These are phyloP conservation scores for Thymelicus lineola DNA, from an alignment of 2,888 invertebrate genomes.

Conservation along the genomic window DNA sequence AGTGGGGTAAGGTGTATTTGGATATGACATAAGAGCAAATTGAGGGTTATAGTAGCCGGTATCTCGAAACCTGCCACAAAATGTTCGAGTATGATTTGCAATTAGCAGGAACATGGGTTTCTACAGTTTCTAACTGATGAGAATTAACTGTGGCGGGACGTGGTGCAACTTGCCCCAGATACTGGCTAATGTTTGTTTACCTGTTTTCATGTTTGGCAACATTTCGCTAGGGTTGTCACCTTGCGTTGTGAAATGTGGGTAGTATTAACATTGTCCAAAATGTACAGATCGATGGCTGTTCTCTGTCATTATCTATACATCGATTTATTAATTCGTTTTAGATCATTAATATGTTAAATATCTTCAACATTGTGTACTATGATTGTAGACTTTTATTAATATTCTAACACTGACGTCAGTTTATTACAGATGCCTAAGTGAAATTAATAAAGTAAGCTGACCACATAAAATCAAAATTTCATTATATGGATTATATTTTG, in stretches of 20 bases:
- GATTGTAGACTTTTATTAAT: too few species aligned
- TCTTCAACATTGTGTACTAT: too few species aligned
- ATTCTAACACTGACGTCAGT: too few species aligned
- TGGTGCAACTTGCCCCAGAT: conserved; percentile 32
- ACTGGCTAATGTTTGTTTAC: conserved; percentile 30
- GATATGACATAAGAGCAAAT: not conserved
- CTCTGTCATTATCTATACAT: too few species aligned
- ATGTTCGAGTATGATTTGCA: conserved; percentile 20
- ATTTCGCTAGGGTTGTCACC: conserved; percentile 15
- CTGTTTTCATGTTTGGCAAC: conserved; percentile 22
- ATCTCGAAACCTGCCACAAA: not conserved
- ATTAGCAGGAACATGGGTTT: conserved; percentile 26
- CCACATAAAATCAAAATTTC: too few species aligned
- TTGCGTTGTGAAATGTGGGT: not conserved
- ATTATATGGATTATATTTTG: too few species aligned
- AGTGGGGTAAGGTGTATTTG: not conserved
- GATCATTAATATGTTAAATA: too few species aligned
- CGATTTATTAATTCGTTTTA: too few species aligned
- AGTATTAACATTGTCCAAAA: too few species aligned
- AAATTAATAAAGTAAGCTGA: too few species aligned
- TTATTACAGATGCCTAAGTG: too few species aligned
- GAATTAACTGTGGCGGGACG: conserved; percentile 10
- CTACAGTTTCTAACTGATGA: not conserved
- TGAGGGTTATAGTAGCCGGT: not conserved
- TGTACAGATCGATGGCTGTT: too few species aligned